A percentile compares a stretch with the other conserved stretches of the same genome.
phyloP scores from a whole-genome alignment of 1,140 invertebrate species.

The Zaprionus gabonicus region DNA sequence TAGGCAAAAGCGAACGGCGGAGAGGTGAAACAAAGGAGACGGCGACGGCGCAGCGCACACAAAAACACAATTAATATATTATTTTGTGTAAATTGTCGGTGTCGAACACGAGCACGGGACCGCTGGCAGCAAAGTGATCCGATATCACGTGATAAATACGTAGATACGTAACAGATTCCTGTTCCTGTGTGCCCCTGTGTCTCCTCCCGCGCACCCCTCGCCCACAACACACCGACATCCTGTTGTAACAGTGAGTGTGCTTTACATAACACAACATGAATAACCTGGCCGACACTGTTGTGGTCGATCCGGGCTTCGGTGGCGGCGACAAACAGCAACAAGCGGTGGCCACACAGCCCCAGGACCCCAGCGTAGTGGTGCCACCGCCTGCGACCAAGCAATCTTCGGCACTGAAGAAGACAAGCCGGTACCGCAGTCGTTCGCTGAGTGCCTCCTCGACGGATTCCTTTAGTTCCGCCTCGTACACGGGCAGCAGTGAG shows the following conservation, averaged over 20 bases:
- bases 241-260: slow-evolving; percentile 22
- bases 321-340: slow-evolving; percentile 75
- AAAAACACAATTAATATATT: slow-evolving; percentile 63
- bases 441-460: slow-evolving; percentile 96
- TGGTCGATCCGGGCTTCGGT: slow-evolving; percentile 81
- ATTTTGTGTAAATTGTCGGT: slow-evolving; percentile 46
- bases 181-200: background rate
- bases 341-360: slow-evolving; percentile 55
- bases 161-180: slow-evolving; percentile 23
- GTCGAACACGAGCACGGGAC: slow-evolving; percentile 20
- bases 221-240: slow-evolving; percentile 25
- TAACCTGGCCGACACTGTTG: slow-evolving; percentile 74
- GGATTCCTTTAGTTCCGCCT: slow-evolving; percentile 96
- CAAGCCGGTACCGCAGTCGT: slow-evolving; percentile 93
- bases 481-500: slow-evolving; percentile 95
- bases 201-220: background rate
- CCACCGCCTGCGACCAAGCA: slow-evolving; percentile 85
- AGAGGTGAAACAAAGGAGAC: slow-evolving; percentile 78
- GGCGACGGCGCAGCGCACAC: slow-evolving; percentile 46
- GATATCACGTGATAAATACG: slow-evolving; percentile 48
- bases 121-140: slow-evolving; percentile 34
- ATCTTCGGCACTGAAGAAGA: slow-evolving; percentile 92
- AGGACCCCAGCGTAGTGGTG: slow-evolving; percentile 74
- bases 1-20: slow-evolving; percentile 10
- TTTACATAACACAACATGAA: slow-evolving; percentile 79